Percentiles rank a stretch among this genome's conserved stretches.
Evolutionary conservation across 92 coral and sea anemone species (phyloP).

Genomic region (Porites cylindrica): DNA sequence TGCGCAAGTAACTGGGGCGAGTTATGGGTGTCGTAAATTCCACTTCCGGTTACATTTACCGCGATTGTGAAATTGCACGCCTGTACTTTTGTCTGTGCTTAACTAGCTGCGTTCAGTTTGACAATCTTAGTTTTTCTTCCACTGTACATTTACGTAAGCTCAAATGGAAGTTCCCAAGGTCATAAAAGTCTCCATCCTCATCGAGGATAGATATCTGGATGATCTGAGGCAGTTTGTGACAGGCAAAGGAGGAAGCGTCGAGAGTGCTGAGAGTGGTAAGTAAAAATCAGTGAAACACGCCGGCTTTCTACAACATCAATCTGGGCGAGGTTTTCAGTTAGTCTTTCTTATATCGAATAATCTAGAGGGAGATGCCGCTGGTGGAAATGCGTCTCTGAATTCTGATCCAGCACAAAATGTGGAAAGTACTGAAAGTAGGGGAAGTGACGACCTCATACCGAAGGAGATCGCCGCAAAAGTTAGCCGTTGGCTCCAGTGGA

Average conservation of each 20-base stretch:
- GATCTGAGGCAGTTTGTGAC: constrained; percentile 11
- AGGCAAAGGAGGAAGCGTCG: constrained; percentile 30
- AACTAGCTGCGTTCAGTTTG: constrained; percentile 10
- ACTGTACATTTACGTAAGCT: background rate
- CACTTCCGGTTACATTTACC: background rate
- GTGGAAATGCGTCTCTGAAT: too few relatives aligned
- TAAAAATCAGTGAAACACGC: constrained; percentile 3
- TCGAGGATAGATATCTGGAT: constrained; percentile 18
- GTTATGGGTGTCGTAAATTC: background rate
- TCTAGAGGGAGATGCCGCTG: too few relatives aligned
- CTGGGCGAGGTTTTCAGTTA: background rate
- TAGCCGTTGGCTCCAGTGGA: background rate
- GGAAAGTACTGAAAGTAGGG: background rate
- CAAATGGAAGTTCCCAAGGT: constrained; percentile 15
- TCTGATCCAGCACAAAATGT: background rate
- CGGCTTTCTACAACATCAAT: background rate
- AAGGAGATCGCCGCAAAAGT: background rate
- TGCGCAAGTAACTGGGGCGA: constrained; percentile 11
- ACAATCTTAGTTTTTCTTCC: background rate
- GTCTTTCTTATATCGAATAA: background rate
- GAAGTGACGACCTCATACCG: background rate
- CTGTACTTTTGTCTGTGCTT: background rate
- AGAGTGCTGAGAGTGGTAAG: constrained; percentile 18
- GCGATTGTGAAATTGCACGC: constrained; percentile 11
- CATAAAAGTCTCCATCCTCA: constrained; percentile 2